A percentile compares a stretch with the other conserved stretches of the same genome.
Evolutionary conservation across 2,888 invertebrate species (phyloP).

Genomic region (Chymomyza procnemis): DNA sequence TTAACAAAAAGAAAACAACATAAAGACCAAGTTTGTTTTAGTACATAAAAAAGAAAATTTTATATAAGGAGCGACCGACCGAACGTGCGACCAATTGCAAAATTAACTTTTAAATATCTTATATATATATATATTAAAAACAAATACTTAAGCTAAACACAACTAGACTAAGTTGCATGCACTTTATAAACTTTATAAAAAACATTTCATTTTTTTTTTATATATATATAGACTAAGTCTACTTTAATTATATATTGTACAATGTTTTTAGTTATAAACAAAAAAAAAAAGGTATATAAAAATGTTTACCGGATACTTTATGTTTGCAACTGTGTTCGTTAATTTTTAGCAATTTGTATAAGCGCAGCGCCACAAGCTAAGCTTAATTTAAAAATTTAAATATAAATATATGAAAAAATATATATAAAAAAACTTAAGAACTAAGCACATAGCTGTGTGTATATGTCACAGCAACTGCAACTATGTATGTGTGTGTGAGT

Average conservation of each 20-base stretch:
- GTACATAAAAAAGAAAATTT: constrained; percentile 20
- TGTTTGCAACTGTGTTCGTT: constrained; percentile 75
- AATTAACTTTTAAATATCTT: too few species aligned
- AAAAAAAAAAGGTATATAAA: constrained; percentile 18
- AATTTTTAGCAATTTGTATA: constrained; percentile 45
- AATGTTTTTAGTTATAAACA: constrained; percentile 19
- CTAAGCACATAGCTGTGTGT: neutral
- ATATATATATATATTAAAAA: constrained; percentile 13
- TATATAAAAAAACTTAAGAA: constrained; percentile 35
- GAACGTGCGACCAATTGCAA: constrained; percentile 71
- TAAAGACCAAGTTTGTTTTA: constrained; percentile 36
- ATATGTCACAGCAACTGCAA: neutral
- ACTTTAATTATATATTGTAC: constrained; percentile 23
- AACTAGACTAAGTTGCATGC: constrained; percentile 9
- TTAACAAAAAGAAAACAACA: constrained; percentile 13
- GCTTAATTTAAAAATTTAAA: constrained; percentile 20
- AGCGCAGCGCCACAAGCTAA: constrained; percentile 31
- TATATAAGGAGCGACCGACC: constrained; percentile 67
- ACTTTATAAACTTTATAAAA: neutral
- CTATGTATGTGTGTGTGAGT: constrained; percentile 8
- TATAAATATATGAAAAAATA: constrained; percentile 26
- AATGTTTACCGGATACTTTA: constrained; percentile 68
- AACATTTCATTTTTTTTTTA: constrained; percentile 11
- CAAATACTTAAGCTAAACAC: constrained; percentile 10
- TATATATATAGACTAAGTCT: neutral